phyloP scores from a whole-genome alignment of 1,140 invertebrate species.

The Muscidifurax raptorellus region DNA sequence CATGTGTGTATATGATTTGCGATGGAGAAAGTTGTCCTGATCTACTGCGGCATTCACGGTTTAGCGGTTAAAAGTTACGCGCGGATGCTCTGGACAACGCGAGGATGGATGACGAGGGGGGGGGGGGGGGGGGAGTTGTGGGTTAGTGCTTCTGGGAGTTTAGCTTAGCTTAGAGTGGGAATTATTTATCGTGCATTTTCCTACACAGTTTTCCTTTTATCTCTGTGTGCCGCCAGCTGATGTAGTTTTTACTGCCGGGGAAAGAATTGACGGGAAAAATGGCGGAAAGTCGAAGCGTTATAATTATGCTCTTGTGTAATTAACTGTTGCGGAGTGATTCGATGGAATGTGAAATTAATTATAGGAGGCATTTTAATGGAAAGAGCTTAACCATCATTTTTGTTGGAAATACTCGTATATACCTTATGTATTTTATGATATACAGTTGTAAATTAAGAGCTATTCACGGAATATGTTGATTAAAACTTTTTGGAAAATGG shows the following conservation, averaged over 20 bases:
- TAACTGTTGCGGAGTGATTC: not conserved
- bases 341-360: not conserved
- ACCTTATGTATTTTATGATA: too few relatives aligned
- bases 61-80: not conserved
- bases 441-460: too few relatives aligned
- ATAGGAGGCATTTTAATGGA: too few relatives aligned
- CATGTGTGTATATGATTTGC: not conserved
- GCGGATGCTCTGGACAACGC: not conserved
- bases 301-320: not conserved
- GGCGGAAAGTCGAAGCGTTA: not conserved
- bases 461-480: too few relatives aligned
- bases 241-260: not conserved
- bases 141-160: not conserved
- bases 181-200: constrained; percentile 6
- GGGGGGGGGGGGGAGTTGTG: too few relatives aligned
- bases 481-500: not conserved
- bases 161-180: not conserved
- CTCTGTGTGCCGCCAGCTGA: not conserved
- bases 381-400: too few relatives aligned
- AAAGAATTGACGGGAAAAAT: not conserved
- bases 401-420: too few relatives aligned
- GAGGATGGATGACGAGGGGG: not conserved
- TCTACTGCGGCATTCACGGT: not conserved
- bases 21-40: not conserved
- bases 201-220: constrained; percentile 4